Conservation (phyloP, 1,140 invertebrate genomes). For the Leptinotarsa defecta region DNA sequence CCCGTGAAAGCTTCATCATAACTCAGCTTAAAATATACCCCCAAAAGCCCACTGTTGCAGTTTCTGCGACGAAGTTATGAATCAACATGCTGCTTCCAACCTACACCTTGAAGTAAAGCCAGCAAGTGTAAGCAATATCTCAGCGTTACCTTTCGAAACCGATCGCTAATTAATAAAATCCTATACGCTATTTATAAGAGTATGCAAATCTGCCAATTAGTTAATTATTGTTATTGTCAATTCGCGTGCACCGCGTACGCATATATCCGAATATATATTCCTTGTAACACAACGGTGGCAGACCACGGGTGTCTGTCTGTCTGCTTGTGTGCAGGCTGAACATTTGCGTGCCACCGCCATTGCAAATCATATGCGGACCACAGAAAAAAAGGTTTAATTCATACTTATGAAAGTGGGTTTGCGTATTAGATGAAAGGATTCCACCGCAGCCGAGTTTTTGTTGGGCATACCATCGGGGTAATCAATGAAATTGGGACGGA, state of each 20-base stretch:
- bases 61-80: no score
- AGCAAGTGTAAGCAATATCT: no score
- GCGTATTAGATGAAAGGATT: slow-evolving; percentile 7
- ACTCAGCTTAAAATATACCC: no score
- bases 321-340: slow-evolving; percentile 3
- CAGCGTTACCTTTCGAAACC: no score
- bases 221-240: slow-evolving; percentile 56
- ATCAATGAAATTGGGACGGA: slow-evolving; percentile 3
- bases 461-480: slow-evolving; percentile 1
- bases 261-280: slow-evolving; percentile 16
- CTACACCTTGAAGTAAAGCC: no score
- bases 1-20: no score
- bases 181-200: slow-evolving; percentile 35
- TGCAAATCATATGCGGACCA: slow-evolving; percentile 16
- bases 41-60: no score
- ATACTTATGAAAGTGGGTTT: slow-evolving; percentile 9
- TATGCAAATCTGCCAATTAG: slow-evolving; percentile 52
- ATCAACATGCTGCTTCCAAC: no score
- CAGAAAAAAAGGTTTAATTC: slow-evolving; percentile 10
- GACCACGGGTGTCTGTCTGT: slow-evolving; percentile 17
- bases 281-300: slow-evolving; percentile 9
- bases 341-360: slow-evolving; percentile 18
- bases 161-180: slow-evolving; percentile 16
- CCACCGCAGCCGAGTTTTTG: background rate
- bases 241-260: slow-evolving; percentile 45